A percentile compares a stretch with the other conserved stretches of the same genome.
Conservation (phyloP, 1,140 invertebrate species). For the Leucophenga varia region DNA sequence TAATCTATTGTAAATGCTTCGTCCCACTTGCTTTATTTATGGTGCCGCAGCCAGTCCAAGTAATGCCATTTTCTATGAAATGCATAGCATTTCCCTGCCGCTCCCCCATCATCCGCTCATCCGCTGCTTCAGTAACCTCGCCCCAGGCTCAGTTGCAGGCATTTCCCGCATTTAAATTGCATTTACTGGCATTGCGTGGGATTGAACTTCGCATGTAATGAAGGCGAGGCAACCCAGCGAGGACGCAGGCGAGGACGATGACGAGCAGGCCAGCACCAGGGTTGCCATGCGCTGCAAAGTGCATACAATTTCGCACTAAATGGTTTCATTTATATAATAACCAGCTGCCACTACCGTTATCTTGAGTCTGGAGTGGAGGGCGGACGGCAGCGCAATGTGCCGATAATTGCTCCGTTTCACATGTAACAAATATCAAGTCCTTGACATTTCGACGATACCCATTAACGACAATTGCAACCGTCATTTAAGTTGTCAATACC, state of each 20-base stretch:
- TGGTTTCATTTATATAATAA: conserved; percentile 48
- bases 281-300: conserved; percentile 17
- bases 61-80: conserved; percentile 33
- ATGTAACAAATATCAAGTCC: conserved; percentile 9
- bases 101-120: background rate
- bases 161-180: conserved; percentile 48
- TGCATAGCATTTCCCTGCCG: conserved; percentile 14
- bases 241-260: conserved; percentile 10
- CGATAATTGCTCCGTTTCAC: conserved; percentile 17
- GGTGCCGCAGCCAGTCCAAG: conserved; percentile 32
- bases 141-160: conserved; percentile 21
- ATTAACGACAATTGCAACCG: too few species aligned
- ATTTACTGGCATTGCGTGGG: conserved; percentile 37
- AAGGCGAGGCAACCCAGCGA: conserved; percentile 15
- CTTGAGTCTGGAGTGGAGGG: too few species aligned
- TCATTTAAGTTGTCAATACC: too few species aligned
- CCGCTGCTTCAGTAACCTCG: background rate
- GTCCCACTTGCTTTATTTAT: conserved; percentile 30
- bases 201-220: conserved; percentile 30
- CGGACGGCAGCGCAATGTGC: conserved; percentile 17
- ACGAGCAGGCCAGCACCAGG: conserved; percentile 9
- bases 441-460: conserved; percentile 27
- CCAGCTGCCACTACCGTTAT: conserved; percentile 26
- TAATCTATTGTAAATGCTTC: conserved; percentile 44
- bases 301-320: conserved; percentile 22